Percentiles rank a stretch among this genome's conserved stretches.
phyloP scores from a whole-genome alignment of 2,113 vertebrate genomes.

The Hippocampus abdominalis region DNA sequence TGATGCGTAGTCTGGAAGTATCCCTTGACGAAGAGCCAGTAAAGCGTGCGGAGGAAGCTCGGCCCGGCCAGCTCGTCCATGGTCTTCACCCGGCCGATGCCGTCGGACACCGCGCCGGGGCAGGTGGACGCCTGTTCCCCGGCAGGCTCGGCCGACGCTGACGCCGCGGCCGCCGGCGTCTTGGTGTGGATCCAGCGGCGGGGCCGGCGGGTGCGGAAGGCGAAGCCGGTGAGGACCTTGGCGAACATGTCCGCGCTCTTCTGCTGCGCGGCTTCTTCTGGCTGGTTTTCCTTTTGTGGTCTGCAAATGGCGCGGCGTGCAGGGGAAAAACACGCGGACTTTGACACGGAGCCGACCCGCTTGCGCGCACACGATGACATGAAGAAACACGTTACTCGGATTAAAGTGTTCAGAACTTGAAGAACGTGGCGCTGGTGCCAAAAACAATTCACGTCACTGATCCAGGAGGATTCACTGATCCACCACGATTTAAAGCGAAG shows the following conservation, averaged over 20 bases:
- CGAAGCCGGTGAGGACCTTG: neutral
- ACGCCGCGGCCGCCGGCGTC: neutral
- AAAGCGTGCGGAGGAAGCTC: slow-evolving; percentile 52
- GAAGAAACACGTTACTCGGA: neutral
- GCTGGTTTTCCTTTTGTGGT: neutral
- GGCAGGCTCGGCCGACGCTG: neutral
- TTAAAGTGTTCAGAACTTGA: neutral
- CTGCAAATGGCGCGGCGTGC: slow-evolving; percentile 1
- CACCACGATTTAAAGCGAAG: neutral
- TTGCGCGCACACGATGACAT: neutral
- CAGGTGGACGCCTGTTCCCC: neutral
- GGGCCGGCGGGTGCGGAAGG: neutral
- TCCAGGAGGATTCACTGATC: neutral
- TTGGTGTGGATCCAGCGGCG: neutral
- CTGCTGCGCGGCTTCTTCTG: neutral
- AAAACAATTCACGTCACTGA: neutral
- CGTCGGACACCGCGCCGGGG: neutral
- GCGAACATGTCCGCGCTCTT: neutral
- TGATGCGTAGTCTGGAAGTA: slow-evolving; percentile 65
- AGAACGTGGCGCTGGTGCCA: neutral
- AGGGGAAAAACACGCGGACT: neutral
- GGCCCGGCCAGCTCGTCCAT: slow-evolving; percentile 66
- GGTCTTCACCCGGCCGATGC: slow-evolving; percentile 33
- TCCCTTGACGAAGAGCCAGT: slow-evolving; percentile 74
- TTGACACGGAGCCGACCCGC: slow-evolving; percentile 2